Base-by-base conservation (phyloP, 2,888 invertebrate genomes). In the Rhaphigaster nebulosa region DNA sequence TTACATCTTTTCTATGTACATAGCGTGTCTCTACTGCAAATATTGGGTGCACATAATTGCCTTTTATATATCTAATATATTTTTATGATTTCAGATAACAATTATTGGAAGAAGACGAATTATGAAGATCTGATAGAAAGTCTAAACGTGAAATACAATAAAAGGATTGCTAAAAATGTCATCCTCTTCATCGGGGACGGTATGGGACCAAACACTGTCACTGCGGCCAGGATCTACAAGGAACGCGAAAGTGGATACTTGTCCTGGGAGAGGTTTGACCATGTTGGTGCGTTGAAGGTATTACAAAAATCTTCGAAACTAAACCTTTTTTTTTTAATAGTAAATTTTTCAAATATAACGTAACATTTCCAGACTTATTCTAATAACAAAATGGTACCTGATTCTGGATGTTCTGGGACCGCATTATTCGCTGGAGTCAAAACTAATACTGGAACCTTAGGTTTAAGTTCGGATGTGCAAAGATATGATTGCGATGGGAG, bases 361-460 rank as follows among this genome's bases (percentile, higher is more conserved):
- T 70, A 34, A 20, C 18, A 18, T 50, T 93, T 94, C 18, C 94
- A 98, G 98, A 98, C 98, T 0, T 98, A 98, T 93, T 97, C 97
- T 91, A 96, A 96, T 0, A 96, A 98, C 93, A 96, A 96, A 93
- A 96, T 97, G 94, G 96, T 96, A 0, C 95, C 97, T 0, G 97
- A 97, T 93, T 97, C 97, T 0, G 97, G 97, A 0, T 96, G 96
- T 91, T 95, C 96, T 0, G 96, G 96, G 1, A 96, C 97, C 0
- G 96, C 97, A 0, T 96, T 96, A 93, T 94, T 96, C 29, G 94
- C 95, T 0, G 97, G 97, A 0, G 95, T 96, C 45, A 97, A 97
- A 94, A 96, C 95, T 0, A 96, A 96, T 93, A 95, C 95, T 91
- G 95, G 95, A 0, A 96, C 96, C 1, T 95, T 97, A 0, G 97